A percentile compares a stretch with the other conserved stretches of the same genome.
These are phyloP conservation scores for Anneissia japonica DNA, from an alignment of 35 echinoderm and acorn worm genomes.

Conservation along the genomic window DNA sequence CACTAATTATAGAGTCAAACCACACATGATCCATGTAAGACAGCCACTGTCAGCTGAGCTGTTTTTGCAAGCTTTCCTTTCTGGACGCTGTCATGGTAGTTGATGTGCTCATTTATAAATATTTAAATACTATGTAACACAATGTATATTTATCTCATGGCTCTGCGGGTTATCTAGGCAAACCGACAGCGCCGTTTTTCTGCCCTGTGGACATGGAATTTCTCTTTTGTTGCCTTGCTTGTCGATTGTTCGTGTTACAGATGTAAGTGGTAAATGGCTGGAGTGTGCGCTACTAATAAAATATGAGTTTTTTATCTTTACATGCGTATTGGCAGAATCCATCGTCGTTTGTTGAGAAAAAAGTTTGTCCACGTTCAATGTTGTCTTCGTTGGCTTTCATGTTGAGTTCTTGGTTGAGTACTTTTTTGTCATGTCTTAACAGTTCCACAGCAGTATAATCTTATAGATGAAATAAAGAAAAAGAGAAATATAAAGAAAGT, in stretches of 20 bases:
- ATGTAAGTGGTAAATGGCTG: not conserved
- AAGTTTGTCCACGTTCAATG: not conserved
- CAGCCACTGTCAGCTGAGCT: too few species aligned
- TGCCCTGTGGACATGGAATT: conserved; percentile 16
- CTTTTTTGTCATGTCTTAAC: not conserved
- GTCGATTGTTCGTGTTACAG: not conserved
- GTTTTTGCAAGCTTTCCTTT: too few species aligned
- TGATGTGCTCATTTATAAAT: too few species aligned
- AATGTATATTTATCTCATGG: too few species aligned
- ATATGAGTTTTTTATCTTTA: not conserved
- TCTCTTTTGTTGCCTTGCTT: not conserved
- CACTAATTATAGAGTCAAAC: too few species aligned
- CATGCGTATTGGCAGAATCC: not conserved
- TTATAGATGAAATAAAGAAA: too few species aligned
- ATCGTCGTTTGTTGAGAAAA: not conserved
- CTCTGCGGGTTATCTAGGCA: too few species aligned
- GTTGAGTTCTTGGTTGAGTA: not conserved
- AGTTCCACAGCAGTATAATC: not conserved
- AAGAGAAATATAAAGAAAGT: too few species aligned
- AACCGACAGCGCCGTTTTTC: too few species aligned
- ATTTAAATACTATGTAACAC: too few species aligned
- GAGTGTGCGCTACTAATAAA: not conserved
- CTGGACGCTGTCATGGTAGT: too few species aligned
- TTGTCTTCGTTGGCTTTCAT: not conserved
- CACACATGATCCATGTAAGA: too few species aligned